A percentile compares a stretch with the other conserved stretches of the same genome.
Conservation (phyloP, 2,797 vertebrate genomes). For the Anguilla pacifica region DNA sequence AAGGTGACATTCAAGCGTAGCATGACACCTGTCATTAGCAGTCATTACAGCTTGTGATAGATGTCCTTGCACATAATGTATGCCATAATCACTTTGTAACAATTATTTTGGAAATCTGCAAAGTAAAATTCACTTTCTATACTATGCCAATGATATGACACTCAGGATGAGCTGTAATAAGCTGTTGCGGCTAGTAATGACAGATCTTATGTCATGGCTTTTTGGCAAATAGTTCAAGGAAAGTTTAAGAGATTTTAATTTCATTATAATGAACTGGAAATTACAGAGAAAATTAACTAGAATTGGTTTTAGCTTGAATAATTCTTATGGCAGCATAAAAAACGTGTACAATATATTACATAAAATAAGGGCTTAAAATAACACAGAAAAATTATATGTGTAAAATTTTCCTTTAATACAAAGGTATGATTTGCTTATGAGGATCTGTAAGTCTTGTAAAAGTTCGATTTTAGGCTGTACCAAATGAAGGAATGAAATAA, state of each 20-base stretch:
- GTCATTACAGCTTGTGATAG: too few species aligned
- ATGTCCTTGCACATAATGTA: too few species aligned
- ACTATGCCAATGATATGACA: too few species aligned
- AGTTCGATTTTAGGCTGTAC: background rate
- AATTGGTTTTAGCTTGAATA: background rate
- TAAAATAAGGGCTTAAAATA: background rate
- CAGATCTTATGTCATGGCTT: too few species aligned
- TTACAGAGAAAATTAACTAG: background rate
- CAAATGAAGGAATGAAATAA: slow-evolving; percentile 15
- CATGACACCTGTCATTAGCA: too few species aligned
- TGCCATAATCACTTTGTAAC: too few species aligned
- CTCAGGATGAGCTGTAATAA: too few species aligned
- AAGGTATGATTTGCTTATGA: background rate
- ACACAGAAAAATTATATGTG: background rate
- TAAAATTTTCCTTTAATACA: background rate
- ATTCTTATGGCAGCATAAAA: background rate
- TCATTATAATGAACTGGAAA: background rate
- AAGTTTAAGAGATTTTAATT: background rate
- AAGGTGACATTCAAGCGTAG: too few species aligned
- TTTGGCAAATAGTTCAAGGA: too few species aligned
- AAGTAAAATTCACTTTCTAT: too few species aligned
- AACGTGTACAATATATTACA: background rate
- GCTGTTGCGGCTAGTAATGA: too few species aligned
- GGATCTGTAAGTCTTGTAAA: background rate
- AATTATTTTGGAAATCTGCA: too few species aligned